Percentiles rank a stretch among this genome's conserved stretches.
phyloP scores from a whole-genome alignment of 1,140 invertebrate genomes.

The Oedothorax gibbosus region DNA sequence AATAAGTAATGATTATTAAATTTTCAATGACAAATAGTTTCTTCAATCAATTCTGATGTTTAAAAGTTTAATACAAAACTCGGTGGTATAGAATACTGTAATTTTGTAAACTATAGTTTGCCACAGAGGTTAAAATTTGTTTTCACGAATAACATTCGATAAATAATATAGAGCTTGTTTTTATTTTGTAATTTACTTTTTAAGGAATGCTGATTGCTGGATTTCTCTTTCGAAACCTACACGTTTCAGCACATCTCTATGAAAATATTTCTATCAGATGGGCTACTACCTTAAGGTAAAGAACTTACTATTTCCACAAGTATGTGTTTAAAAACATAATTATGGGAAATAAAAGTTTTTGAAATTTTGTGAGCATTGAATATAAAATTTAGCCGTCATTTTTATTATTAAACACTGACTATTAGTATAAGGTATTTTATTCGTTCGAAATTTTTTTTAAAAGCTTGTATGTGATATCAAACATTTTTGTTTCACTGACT shows the following conservation, averaged over 20 bases:
- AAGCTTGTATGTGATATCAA: too few species aligned
- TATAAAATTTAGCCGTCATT: not conserved
- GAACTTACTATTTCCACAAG: not conserved
- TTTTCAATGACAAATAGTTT: too few species aligned
- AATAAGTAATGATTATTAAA: too few species aligned
- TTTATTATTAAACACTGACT: not conserved
- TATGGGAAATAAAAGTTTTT: not conserved
- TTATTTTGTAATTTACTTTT: not conserved
- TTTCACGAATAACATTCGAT: too few species aligned
- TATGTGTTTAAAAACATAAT: not conserved
- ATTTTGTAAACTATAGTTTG: too few species aligned
- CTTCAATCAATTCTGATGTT: too few species aligned
- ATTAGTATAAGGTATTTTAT: not conserved
- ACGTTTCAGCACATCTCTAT: slow-evolving; percentile 45
- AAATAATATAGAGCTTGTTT: too few species aligned
- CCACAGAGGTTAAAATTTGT: too few species aligned
- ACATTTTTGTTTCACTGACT: too few species aligned
- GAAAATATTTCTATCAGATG: slow-evolving; percentile 27
- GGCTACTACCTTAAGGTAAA: slow-evolving; percentile 42
- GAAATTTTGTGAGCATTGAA: not conserved
- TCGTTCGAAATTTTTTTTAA: too few species aligned
- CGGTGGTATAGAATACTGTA: too few species aligned
- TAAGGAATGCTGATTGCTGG: slow-evolving; percentile 61
- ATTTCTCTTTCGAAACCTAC: slow-evolving; percentile 57
- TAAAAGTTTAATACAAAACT: too few species aligned